phyloP scores from a whole-genome alignment of 2,888 invertebrate genomes.

The Mesorhabditis sp. region DNA sequence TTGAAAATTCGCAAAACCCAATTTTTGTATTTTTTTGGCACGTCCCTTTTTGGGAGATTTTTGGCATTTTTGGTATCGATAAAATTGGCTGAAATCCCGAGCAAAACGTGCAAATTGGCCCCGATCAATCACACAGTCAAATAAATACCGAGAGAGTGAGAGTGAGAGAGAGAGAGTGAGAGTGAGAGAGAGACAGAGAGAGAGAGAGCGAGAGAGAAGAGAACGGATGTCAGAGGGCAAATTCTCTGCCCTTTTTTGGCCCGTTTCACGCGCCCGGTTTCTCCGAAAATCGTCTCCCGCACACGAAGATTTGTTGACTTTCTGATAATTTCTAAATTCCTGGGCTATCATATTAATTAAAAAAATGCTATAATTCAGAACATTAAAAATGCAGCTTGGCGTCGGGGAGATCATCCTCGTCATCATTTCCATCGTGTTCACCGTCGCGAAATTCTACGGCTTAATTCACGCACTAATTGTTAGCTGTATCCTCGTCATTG shows the following conservation, averaged over 20 bases:
- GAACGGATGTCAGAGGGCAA: too few species aligned
- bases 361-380: background rate
- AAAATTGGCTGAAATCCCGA: too few species aligned
- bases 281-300: background rate
- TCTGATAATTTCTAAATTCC: background rate
- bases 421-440: background rate
- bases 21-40: too few species aligned
- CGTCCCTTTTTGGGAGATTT: conserved; percentile 8
- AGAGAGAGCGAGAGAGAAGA: background rate
- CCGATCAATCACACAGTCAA: background rate
- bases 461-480: background rate
- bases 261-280: conserved; percentile 5
- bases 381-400: background rate
- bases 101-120: background rate
- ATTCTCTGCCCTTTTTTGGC: conserved; percentile 1
- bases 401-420: background rate
- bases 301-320: conserved; percentile 8
- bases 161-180: conserved; percentile 6
- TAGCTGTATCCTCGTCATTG: background rate
- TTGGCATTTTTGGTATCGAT: background rate
- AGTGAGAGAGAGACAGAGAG: conserved; percentile 8
- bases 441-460: background rate
- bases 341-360: background rate
- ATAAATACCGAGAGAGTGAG: background rate
- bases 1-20: too few species aligned